Evolutionary conservation across 2,888 invertebrate species (phyloP).

Genomic region (Willowsia nigromaculata): DNA sequence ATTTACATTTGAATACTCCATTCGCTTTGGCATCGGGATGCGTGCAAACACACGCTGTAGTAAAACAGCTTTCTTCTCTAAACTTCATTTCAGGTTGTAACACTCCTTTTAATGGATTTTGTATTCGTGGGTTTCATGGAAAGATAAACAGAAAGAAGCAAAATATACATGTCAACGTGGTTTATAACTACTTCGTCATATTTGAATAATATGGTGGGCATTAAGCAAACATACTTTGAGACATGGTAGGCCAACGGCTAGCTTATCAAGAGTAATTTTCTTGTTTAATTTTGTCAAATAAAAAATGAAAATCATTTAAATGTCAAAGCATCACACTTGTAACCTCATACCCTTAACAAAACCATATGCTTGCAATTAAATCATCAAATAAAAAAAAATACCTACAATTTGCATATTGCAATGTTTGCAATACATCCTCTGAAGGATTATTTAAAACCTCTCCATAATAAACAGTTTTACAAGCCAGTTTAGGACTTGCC

Average conservation of each 20-base stretch:
- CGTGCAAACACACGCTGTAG: neutral
- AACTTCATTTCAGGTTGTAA: neutral
- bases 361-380: too few relatives aligned
- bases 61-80: neutral
- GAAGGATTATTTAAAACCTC: too few relatives aligned
- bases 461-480: too few relatives aligned
- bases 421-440: too few relatives aligned
- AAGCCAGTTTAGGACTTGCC: too few relatives aligned
- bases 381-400: too few relatives aligned
- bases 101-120: neutral
- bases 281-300: neutral
- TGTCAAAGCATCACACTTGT: neutral
- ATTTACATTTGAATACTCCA: constrained; percentile 23
- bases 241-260: neutral
- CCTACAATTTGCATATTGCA: too few relatives aligned
- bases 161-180: neutral
- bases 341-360: too few relatives aligned
- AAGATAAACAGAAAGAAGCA: neutral
- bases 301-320: neutral
- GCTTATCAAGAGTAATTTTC: neutral
- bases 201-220: neutral
- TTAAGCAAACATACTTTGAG: neutral
- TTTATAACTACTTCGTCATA: neutral
- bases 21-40: neutral
- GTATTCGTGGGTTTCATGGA: neutral